Conservation (phyloP, 2,888 invertebrate genomes). For the Troides oblongomaculatus region DNA sequence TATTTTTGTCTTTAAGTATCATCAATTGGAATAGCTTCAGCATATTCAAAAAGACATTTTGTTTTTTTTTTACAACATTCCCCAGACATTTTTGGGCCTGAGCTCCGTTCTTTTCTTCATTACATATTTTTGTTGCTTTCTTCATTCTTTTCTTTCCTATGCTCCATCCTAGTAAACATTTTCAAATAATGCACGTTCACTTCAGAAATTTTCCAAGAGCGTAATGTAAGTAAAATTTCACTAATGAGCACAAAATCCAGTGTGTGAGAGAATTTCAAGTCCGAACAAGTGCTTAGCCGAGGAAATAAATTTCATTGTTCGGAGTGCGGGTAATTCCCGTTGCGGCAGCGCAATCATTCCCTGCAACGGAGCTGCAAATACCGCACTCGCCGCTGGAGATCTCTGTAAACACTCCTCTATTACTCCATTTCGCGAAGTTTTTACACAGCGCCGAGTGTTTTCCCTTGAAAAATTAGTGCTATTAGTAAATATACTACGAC, state of each 20-base stretch:
- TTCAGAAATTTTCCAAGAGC: too few species aligned
- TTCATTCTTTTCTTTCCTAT: too few species aligned
- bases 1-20: too few species aligned
- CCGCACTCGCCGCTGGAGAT: conserved; percentile 1
- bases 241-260: conserved; percentile 4
- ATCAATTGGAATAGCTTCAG: too few species aligned
- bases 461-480: neutral
- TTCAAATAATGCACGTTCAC: too few species aligned
- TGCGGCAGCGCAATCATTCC: conserved; percentile 13
- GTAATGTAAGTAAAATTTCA: neutral
- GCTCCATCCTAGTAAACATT: too few species aligned
- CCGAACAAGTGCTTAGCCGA: conserved; percentile 1
- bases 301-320: conserved; percentile 17
- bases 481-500: neutral
- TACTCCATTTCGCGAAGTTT: conserved; percentile 1
- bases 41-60: too few species aligned
- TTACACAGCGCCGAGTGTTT: neutral
- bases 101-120: too few species aligned
- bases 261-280: conserved; percentile 6
- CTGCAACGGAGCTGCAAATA: conserved; percentile 8
- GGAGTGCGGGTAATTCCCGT: conserved; percentile 14
- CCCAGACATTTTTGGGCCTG: too few species aligned
- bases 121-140: too few species aligned
- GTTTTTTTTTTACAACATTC: too few species aligned
- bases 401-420: conserved; percentile 15